These are phyloP conservation scores for Herminia tarsipennalis DNA, from an alignment of 2,888 invertebrate genomes.

Conservation along the genomic window DNA sequence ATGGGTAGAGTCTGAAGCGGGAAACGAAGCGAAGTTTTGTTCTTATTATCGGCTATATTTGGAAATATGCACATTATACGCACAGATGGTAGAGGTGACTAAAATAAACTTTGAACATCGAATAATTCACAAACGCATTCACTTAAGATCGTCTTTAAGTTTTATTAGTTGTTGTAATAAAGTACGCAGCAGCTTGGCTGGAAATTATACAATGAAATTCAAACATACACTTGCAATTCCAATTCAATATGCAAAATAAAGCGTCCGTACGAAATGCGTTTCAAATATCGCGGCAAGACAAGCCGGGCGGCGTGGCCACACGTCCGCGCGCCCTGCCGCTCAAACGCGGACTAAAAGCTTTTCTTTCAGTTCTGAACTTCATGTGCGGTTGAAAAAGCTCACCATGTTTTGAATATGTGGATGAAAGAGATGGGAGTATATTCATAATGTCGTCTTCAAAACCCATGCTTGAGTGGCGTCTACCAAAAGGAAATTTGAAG, in stretches of 20 bases:
- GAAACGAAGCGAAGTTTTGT: slow-evolving; percentile 30
- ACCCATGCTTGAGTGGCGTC: slow-evolving; percentile 53
- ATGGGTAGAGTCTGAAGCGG: slow-evolving; percentile 48
- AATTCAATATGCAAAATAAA: slow-evolving; percentile 54
- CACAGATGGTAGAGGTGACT: slow-evolving; percentile 46
- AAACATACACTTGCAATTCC: slow-evolving; percentile 32
- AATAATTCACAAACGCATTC: slow-evolving; percentile 62
- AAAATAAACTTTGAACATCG: slow-evolving; percentile 65
- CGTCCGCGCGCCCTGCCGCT: slow-evolving; percentile 73
- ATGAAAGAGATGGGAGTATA: slow-evolving; percentile 55
- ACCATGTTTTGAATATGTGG: slow-evolving; percentile 56
- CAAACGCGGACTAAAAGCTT: slow-evolving; percentile 76
- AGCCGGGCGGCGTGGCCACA: slow-evolving; percentile 52
- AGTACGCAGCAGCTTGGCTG: slow-evolving; percentile 20
- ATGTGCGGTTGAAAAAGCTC: slow-evolving; percentile 61
- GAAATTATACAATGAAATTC: slow-evolving; percentile 26
- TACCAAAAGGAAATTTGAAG: slow-evolving; percentile 71
- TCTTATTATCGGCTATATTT: slow-evolving; percentile 41
- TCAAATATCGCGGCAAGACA: slow-evolving; percentile 58
- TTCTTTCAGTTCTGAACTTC: slow-evolving; percentile 58
- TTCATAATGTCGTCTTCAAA: slow-evolving; percentile 38
- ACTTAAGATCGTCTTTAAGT: slow-evolving; percentile 45
- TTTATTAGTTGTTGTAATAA: slow-evolving; percentile 24
- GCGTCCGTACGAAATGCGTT: slow-evolving; percentile 48
- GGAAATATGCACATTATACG: slow-evolving; percentile 45